These are phyloP conservation scores for Limnephilus rhombicus DNA, from an alignment of 2,888 invertebrate species.

Conservation along the genomic window DNA sequence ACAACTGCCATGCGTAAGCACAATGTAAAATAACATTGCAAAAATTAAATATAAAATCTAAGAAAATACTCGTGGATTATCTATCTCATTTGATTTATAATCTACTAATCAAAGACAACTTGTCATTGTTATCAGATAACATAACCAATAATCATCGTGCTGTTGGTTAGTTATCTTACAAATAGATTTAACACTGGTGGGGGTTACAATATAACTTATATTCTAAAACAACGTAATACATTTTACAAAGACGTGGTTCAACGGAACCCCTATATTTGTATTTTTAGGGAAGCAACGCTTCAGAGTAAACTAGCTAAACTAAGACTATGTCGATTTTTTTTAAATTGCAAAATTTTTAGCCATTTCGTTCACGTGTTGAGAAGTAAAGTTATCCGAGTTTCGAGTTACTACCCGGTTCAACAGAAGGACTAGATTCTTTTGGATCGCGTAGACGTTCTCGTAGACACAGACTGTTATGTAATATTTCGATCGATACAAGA, in stretches of 20 bases:
- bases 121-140: neutral
- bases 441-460: constrained; percentile 23
- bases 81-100: neutral
- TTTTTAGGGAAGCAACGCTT: neutral
- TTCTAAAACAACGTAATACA: neutral
- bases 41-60: neutral
- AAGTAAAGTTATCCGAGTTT: neutral
- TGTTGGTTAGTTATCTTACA: neutral
- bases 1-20: neutral
- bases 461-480: constrained; percentile 21
- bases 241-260: neutral
- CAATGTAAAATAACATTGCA: neutral
- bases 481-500: constrained; percentile 29
- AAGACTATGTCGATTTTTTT: neutral
- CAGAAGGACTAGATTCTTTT: neutral
- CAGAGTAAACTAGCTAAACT: neutral
- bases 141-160: neutral
- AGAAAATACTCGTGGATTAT: neutral
- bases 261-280: neutral
- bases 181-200: neutral
- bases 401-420: neutral
- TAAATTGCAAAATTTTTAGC: neutral
- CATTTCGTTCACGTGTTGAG: neutral
- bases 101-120: neutral
- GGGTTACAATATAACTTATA: neutral